Evolutionary conservation across 2,113 vertebrate genomes (phyloP).

Genomic region (Casuarius casuarius): DNA sequence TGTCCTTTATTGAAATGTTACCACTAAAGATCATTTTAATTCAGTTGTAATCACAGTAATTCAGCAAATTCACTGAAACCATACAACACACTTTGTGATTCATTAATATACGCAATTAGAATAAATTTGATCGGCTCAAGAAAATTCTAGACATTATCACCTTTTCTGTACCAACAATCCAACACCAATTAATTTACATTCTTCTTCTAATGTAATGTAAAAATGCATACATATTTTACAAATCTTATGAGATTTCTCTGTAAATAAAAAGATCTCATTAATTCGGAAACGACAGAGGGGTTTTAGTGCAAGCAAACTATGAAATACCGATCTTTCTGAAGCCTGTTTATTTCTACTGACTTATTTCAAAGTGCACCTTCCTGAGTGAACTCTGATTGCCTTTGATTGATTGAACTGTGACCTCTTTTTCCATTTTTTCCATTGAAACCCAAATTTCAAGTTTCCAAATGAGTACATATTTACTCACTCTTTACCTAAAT

Average conservation of each 20-base stretch:
- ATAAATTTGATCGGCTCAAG: neutral
- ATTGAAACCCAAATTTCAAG: neutral
- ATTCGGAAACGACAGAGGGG: neutral
- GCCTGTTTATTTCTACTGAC: neutral
- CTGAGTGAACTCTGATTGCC: neutral
- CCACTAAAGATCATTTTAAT: neutral
- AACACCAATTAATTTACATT: neutral
- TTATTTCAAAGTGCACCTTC: neutral
- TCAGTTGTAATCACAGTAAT: neutral
- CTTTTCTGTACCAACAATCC: neutral
- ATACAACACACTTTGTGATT: neutral
- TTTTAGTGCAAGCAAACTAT: neutral
- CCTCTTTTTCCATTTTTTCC: neutral
- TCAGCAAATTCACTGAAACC: neutral
- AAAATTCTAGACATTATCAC: neutral
- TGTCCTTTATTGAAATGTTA: neutral
- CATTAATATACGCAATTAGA: neutral
- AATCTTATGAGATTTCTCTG: neutral
- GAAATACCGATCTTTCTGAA: neutral
- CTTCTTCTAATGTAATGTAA: neutral
- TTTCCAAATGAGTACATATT: neutral
- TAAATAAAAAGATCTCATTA: neutral
- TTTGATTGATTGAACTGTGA: neutral
- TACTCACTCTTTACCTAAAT: conserved; percentile 83
- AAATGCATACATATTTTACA: neutral